Conservation (phyloP, 2,888 invertebrate species). For the Noctua janthe region DNA sequence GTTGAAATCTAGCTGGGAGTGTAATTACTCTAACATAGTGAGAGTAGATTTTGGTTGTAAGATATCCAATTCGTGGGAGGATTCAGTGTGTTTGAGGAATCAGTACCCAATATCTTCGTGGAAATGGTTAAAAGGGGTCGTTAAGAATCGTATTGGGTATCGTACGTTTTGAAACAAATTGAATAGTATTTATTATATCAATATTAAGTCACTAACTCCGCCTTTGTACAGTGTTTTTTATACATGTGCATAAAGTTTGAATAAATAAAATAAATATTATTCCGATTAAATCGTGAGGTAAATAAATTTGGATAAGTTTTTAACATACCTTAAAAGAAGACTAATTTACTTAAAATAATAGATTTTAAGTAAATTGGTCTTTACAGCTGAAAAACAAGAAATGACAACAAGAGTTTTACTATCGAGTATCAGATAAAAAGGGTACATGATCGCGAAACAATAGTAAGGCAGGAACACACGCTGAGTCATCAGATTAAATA, state of each 20-base stretch:
- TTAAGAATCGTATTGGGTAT: background rate
- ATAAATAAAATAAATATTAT: background rate
- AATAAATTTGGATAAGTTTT: background rate
- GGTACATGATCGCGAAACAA: constrained; percentile 31
- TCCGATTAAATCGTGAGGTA: background rate
- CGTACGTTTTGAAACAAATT: background rate
- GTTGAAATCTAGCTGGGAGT: constrained; percentile 26
- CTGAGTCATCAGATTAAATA: constrained; percentile 73
- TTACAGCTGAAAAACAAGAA: background rate
- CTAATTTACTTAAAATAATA: no score
- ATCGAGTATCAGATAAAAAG: constrained; percentile 26
- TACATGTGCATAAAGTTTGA: no score
- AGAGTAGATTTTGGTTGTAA: background rate
- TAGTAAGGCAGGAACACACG: constrained; percentile 52
- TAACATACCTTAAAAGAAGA: no score
- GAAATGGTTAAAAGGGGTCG: background rate
- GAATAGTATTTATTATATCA: background rate
- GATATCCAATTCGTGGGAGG: background rate
- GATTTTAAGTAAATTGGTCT: background rate
- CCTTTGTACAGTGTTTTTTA: no score
- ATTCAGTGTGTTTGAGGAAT: constrained; percentile 5
- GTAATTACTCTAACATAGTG: constrained; percentile 23
- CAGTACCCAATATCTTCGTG: background rate
- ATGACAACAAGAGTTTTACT: background rate
- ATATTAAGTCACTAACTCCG: background rate